These are phyloP conservation scores for Hipposideros armiger DNA, from an alignment of 2,113 vertebrate genomes.

Conservation along the genomic window DNA sequence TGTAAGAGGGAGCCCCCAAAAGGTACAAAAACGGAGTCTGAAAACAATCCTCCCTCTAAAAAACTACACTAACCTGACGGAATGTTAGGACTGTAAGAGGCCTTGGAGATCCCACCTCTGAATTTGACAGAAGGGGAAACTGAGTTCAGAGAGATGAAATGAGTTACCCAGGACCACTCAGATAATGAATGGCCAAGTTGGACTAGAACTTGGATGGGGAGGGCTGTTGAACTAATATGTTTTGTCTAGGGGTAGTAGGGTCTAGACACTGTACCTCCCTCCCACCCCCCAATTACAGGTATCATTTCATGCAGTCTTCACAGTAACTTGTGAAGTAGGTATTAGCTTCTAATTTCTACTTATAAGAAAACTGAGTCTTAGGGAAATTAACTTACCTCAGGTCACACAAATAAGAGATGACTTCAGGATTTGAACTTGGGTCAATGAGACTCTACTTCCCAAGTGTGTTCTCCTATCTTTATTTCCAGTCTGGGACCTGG, in stretches of 20 bases:
- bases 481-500: neutral
- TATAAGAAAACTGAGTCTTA: neutral
- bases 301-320: neutral
- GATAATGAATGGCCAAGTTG: neutral
- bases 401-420: neutral
- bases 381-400: neutral
- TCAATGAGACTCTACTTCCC: neutral
- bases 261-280: neutral
- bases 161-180: neutral
- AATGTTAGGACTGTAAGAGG: neutral
- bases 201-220: neutral
- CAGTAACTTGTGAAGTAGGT: neutral
- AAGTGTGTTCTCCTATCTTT: neutral
- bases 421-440: neutral
- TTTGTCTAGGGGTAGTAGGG: neutral
- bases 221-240: accelerated
- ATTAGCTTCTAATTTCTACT: neutral
- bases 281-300: accelerated
- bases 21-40: neutral
- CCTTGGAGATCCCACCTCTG: neutral
- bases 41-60: neutral
- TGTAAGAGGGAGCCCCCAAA: neutral
- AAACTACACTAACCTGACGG: neutral
- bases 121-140: neutral
- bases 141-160: neutral